A percentile compares a stretch with the other conserved stretches of the same genome.
Evolutionary conservation across 2,888 invertebrate genomes (phyloP).

Genomic region (Hirtodrosophila alboralis): DNA sequence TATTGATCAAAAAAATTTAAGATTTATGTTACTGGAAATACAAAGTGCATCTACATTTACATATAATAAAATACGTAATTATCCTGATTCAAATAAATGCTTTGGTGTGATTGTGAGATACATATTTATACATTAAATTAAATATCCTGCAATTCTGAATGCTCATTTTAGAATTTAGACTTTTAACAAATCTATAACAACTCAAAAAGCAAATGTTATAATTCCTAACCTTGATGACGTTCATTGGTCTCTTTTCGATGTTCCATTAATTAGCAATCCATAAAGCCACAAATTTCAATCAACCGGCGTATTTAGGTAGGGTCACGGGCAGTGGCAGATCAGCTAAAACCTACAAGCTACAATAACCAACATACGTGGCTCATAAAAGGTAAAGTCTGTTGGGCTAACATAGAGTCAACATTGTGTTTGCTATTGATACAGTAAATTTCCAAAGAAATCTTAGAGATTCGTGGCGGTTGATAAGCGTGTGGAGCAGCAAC

Average conservation of each 20-base stretch:
- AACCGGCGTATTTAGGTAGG: conserved; percentile 27
- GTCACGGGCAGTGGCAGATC: conserved; percentile 1
- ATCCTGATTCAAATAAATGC: too few species aligned
- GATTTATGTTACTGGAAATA: too few species aligned
- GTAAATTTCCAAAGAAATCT: conserved; percentile 78
- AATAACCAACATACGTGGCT: conserved; percentile 31
- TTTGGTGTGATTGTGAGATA: too few species aligned
- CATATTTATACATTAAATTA: too few species aligned
- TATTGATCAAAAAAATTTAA: too few species aligned
- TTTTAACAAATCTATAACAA: too few species aligned
- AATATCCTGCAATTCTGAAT: too few species aligned
- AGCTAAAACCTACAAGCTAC: too few species aligned
- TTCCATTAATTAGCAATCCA: conserved; percentile 68
- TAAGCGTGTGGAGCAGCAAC: conserved; percentile 69
- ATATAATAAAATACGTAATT: too few species aligned
- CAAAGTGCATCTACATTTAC: too few species aligned
- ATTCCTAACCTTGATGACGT: too few species aligned
- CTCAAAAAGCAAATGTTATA: conserved; percentile 23
- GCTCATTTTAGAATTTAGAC: too few species aligned
- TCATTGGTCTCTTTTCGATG: conserved; percentile 7
- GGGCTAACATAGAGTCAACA: conserved; percentile 60
- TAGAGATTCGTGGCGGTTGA: conserved; percentile 71
- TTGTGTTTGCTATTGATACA: conserved; percentile 70
- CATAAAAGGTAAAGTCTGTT: conserved; percentile 35
- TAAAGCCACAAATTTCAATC: conserved; percentile 77